Evolutionary conservation across 2,797 vertebrate genomes (phyloP).

Genomic region (Notolabrus celidotus): DNA sequence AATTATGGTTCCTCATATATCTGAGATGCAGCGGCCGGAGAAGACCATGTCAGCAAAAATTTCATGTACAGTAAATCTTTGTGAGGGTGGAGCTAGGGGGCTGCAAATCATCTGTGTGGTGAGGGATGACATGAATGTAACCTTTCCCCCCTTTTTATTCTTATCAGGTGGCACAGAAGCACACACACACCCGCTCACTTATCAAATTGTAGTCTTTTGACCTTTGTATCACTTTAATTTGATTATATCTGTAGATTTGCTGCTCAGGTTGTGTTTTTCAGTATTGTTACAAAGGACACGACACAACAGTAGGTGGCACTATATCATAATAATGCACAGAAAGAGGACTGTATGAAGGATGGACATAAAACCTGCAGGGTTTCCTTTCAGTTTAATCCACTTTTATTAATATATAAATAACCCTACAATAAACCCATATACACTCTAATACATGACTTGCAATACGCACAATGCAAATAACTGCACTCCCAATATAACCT

Average conservation of each 20-base stretch:
- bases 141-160: conserved; percentile 55
- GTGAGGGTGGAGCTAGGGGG: conserved; percentile 59
- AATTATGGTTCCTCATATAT: conserved; percentile 86
- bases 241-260: conserved; percentile 21
- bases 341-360: conserved; percentile 2
- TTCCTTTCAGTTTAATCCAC: not conserved
- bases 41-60: conserved; percentile 79
- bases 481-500: not conserved
- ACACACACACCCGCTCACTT: conserved; percentile 1
- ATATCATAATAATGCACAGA: conserved; percentile 37
- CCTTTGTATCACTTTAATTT: conserved; percentile 35
- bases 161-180: conserved; percentile 27
- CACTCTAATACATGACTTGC: not conserved
- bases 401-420: not conserved
- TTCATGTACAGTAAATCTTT: conserved; percentile 79
- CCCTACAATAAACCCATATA: not conserved
- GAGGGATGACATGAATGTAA: conserved; percentile 63
- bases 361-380: not conserved
- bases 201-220: conserved; percentile 14
- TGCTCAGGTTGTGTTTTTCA: conserved; percentile 5
- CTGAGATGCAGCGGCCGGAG: conserved; percentile 61
- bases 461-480: conserved; percentile 18
- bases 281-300: not conserved
- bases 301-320: conserved; percentile 77
- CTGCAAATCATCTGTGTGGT: conserved; percentile 65